phyloP scores from a whole-genome alignment of 1,140 invertebrate species.

The Tetragnatha versicolor region DNA sequence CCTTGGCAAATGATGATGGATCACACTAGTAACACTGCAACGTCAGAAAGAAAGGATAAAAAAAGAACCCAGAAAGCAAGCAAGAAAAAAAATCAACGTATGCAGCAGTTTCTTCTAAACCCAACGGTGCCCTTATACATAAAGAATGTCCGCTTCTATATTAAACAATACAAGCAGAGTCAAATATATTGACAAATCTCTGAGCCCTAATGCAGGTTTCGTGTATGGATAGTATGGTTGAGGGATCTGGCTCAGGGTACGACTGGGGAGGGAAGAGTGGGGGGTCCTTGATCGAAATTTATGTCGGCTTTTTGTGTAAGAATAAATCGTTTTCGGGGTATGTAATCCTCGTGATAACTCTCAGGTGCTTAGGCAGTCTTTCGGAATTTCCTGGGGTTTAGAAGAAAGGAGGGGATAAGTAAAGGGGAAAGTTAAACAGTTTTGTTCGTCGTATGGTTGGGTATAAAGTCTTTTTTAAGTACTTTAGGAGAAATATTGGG shows the following conservation, averaged over 20 bases:
- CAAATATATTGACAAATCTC: constrained; percentile 50
- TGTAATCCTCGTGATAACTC: constrained; percentile 38
- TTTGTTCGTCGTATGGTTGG: too few relatives aligned
- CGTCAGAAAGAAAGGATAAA: background rate
- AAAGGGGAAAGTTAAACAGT: too few relatives aligned
- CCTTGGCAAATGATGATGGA: constrained; percentile 45
- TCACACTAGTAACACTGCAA: background rate
- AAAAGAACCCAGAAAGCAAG: background rate
- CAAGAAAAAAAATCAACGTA: constrained; percentile 7
- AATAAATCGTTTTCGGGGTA: constrained; percentile 34
- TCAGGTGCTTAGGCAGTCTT: background rate
- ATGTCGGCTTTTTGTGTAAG: constrained; percentile 41
- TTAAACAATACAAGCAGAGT: constrained; percentile 49
- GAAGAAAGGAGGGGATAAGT: too few relatives aligned
- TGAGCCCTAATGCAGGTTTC: constrained; percentile 33
- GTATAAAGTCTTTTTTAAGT: too few relatives aligned
- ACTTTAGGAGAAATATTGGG: too few relatives aligned
- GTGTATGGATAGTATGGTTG: constrained; percentile 27
- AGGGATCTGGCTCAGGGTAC: background rate
- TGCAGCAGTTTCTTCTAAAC: constrained; percentile 13
- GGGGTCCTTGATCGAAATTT: constrained; percentile 43
- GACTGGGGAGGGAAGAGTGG: too few relatives aligned
- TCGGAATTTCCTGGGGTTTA: too few relatives aligned
- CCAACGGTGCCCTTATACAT: background rate
- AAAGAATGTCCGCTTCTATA: constrained; percentile 26